Percentiles rank a stretch among this genome's conserved stretches.
These are phyloP conservation scores for Rhombomys opimus DNA, from an alignment of 2,113 vertebrate genomes.

Conservation along the genomic window DNA sequence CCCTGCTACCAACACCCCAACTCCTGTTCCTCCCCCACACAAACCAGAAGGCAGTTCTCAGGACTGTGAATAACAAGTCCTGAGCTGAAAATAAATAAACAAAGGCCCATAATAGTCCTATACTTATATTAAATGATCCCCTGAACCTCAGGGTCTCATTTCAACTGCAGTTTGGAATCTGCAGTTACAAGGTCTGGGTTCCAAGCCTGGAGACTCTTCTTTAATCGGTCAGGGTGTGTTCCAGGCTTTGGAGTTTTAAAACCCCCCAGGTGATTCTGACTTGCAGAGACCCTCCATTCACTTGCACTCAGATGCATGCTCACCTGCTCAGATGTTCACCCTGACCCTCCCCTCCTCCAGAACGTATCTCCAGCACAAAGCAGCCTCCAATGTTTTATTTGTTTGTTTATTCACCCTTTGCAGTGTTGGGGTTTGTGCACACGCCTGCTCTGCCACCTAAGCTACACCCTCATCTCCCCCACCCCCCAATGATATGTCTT, in stretches of 20 bases:
- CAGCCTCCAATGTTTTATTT: not conserved
- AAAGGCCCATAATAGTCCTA: not conserved
- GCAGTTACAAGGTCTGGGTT: not conserved
- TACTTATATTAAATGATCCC: not conserved
- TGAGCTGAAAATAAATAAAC: not conserved
- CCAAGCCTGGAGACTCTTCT: not conserved
- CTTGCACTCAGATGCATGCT: not conserved
- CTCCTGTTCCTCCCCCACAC: not conserved
- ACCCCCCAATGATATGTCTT: not conserved
- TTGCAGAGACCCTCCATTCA: not conserved
- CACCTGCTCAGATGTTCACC: fast-evolving
- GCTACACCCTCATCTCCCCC: no score
- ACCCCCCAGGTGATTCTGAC: not conserved
- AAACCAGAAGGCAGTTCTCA: not conserved
- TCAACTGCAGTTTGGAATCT: not conserved
- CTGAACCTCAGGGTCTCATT: not conserved
- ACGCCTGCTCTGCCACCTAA: not conserved
- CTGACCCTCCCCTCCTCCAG: not conserved
- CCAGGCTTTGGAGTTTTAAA: not conserved
- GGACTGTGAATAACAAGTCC: slow-evolving; percentile 3
- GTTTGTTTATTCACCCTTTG: not conserved
- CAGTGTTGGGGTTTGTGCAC: not conserved
- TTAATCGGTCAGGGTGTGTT: not conserved
- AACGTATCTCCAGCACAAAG: not conserved
- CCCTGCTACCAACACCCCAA: not conserved